These are phyloP conservation scores for Noctua comes DNA, from an alignment of 2,888 invertebrate genomes.

Conservation along the genomic window DNA sequence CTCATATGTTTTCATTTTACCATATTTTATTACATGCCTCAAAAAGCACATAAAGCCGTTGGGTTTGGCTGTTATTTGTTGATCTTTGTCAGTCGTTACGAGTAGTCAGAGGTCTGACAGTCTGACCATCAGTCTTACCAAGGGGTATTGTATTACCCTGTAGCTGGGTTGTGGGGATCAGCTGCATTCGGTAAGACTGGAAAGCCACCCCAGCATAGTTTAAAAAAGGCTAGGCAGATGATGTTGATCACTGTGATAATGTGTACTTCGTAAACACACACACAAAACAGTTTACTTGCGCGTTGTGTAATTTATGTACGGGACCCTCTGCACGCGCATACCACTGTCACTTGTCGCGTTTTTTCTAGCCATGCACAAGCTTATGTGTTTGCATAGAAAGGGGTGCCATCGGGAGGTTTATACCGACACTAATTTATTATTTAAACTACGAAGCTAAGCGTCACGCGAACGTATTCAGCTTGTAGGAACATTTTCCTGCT, in stretches of 20 bases:
- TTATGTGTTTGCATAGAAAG: slow-evolving; percentile 76
- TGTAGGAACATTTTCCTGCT: slow-evolving; percentile 38
- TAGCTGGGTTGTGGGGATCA: background rate
- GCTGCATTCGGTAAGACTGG: background rate
- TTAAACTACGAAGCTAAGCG: slow-evolving; percentile 68
- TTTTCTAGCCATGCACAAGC: slow-evolving; percentile 70
- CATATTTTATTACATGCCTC: no score
- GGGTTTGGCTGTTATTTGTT: background rate
- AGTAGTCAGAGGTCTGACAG: background rate
- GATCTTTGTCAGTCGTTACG: background rate
- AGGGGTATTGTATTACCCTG: background rate
- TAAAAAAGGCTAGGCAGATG: background rate
- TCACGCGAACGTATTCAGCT: slow-evolving; percentile 59
- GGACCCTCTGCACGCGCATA: slow-evolving; percentile 12
- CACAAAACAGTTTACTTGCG: background rate
- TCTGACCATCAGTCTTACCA: background rate
- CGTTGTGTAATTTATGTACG: slow-evolving; percentile 7
- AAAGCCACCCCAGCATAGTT: background rate
- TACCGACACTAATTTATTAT: slow-evolving; percentile 80
- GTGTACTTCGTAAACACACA: background rate
- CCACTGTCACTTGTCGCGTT: slow-evolving; percentile 46
- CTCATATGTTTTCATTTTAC: no score
- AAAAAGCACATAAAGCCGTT: background rate
- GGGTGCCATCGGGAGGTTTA: slow-evolving; percentile 71
- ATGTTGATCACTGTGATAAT: background rate